Conservation (phyloP, 2,888 invertebrate genomes). For the Agonopterix alstromeriana region DNA sequence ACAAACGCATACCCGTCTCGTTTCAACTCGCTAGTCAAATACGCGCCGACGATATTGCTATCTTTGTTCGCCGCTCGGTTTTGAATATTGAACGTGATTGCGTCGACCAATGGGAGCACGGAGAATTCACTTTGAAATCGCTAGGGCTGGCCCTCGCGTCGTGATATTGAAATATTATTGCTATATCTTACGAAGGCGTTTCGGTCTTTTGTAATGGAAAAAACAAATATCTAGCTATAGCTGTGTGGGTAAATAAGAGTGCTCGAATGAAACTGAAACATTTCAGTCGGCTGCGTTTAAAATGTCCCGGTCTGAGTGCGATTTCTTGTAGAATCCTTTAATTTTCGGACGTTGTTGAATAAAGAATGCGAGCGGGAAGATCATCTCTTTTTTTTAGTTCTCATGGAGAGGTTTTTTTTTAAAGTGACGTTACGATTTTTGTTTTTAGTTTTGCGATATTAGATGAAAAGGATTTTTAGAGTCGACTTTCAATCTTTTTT, state of each 20-base stretch:
- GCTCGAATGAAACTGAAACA: conserved; percentile 55
- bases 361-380: conserved; percentile 48
- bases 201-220: conserved; percentile 68
- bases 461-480: too few species aligned
- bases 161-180: conserved; percentile 72
- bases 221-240: conserved; percentile 58
- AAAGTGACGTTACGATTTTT: too few species aligned
- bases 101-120: conserved; percentile 48
- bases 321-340: conserved; percentile 68
- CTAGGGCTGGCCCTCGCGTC: conserved; percentile 48
- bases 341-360: conserved; percentile 67
- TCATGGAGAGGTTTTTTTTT: too few species aligned
- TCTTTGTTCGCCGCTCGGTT: conserved; percentile 36
- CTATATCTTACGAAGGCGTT: conserved; percentile 55
- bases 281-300: conserved; percentile 47
- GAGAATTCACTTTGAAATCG: conserved; percentile 56
- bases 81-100: conserved; percentile 44
- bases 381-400: too few species aligned
- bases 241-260: conserved; percentile 55
- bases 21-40: conserved; percentile 15
- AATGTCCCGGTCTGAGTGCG: conserved; percentile 46
- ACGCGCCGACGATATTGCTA: conserved; percentile 8
- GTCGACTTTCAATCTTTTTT: too few species aligned
- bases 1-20: conserved; percentile 39
- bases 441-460: too few species aligned